Evolutionary conservation across 2,113 vertebrate species (phyloP), one percentile per base, ranked within the genome.

Genomic region (Ameiurus melas): DNA sequence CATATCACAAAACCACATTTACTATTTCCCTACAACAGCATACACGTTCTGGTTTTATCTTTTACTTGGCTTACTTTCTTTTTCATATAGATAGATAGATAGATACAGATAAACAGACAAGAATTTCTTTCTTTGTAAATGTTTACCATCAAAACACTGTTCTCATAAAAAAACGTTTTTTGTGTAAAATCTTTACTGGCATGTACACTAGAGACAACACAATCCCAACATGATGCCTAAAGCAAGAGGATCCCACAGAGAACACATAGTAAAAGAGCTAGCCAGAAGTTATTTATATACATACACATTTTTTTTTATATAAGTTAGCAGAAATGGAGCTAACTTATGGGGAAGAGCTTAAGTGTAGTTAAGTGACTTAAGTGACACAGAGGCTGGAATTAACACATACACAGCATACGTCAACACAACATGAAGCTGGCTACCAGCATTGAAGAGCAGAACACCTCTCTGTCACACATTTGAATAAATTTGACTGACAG

Each of bases 311-410:
- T n/a, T n/a, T n/a, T n/a, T n/a, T n/a, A n/a, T n/a, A n/a, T n/a
- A n/a, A 17, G 66, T 68, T 75, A 70, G 86, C 58, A 70, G 71
- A 92, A 92, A 93, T 92, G 36, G 36, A 36, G 36, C 36, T 36
- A 36, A 36, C 36, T 36, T 36, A 73, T 92, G 90, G 89, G 90
- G 87, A 90, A 88, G 87, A 88, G 89, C 89, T 90, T 90, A 83
- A 71, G 82, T 17, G 57, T 10, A 66, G 88, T 87, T n/a, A n/a
- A n/a, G n/a, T n/a, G n/a, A n/a, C n/a, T n/a, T n/a, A n/a, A n/a
- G n/a, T n/a, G n/a, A 78, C 25, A 33, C 53, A 53, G 60, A 57
- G 33, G 53, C 30, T 8, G 64, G 84, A 87, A 90, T 81, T 13
- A 47, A 79, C 22, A 79, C 16, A 19, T 5, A 77, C 4, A 43